phyloP scores from a whole-genome alignment of 1,140 invertebrate genomes.

The Dreissena polymorpha region DNA sequence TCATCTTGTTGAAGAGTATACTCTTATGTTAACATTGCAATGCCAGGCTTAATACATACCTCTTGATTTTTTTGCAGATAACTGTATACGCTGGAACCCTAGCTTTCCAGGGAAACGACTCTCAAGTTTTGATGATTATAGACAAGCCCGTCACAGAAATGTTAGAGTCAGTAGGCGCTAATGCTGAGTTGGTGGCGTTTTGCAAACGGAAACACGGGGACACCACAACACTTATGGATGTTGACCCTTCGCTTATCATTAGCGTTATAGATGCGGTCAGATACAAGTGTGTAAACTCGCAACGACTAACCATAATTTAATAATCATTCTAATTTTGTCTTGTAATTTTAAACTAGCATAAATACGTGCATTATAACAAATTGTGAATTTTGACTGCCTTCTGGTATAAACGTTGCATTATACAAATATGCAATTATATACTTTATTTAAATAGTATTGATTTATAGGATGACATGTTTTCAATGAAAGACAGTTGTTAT shows the following conservation, averaged over 20 bases:
- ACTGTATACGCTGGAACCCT: constrained; percentile 51
- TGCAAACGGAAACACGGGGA: constrained; percentile 43
- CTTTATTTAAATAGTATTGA: no score
- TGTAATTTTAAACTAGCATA: not conserved
- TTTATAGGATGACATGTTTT: no score
- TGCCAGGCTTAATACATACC: not conserved
- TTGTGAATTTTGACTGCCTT: not conserved
- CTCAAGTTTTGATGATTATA: constrained; percentile 52
- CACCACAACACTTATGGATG: constrained; percentile 55
- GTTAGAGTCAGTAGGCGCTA: constrained; percentile 29
- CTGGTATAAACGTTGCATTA: not conserved
- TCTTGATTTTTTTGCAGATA: constrained; percentile 43
- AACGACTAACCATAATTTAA: not conserved
- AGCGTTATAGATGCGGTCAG: constrained; percentile 61
- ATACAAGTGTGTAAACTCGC: constrained; percentile 47
- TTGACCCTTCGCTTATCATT: constrained; percentile 58
- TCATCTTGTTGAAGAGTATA: no score
- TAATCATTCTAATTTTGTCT: not conserved
- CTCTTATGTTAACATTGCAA: no score
- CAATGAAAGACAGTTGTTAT: no score
- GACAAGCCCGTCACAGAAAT: constrained; percentile 53
- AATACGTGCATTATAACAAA: not conserved
- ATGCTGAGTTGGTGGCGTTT: constrained; percentile 43
- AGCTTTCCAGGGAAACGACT: constrained; percentile 49
- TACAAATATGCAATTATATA: not conserved